phyloP scores from a whole-genome alignment of 2,888 invertebrate species.

The Galerucella pusilla region DNA sequence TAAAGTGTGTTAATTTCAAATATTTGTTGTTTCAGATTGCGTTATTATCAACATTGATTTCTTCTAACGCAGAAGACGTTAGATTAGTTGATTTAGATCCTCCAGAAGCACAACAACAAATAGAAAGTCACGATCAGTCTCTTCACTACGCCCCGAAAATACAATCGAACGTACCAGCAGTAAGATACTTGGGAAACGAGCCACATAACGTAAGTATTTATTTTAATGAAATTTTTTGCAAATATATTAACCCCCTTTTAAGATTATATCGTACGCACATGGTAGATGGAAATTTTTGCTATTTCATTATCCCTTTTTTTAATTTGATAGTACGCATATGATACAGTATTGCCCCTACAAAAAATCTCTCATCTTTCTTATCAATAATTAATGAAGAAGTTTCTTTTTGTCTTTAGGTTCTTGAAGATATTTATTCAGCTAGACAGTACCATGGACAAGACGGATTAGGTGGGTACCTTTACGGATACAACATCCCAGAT shows the following conservation, averaged over 20 bases:
- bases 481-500: slow-evolving; percentile 79
- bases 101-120: slow-evolving; percentile 66
- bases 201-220: slow-evolving; percentile 70
- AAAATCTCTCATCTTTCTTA: no score
- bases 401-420: not conserved
- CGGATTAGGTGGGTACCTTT: slow-evolving; percentile 73
- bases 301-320: no score
- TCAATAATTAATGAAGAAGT: not conserved
- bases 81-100: slow-evolving; percentile 68
- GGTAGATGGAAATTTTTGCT: no score
- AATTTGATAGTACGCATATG: no score
- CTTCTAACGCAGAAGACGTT: slow-evolving; percentile 63
- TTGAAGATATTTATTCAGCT: slow-evolving; percentile 77
- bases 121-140: slow-evolving; percentile 65
- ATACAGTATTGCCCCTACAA: no score
- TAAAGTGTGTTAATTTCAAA: not conserved
- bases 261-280: no score
- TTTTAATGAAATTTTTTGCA: not conserved
- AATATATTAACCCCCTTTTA: not conserved
- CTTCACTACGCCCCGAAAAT: slow-evolving; percentile 68
- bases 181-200: slow-evolving; percentile 64
- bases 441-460: slow-evolving; percentile 79
- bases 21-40: slow-evolving; percentile 28
- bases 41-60: slow-evolving; percentile 9
- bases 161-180: slow-evolving; percentile 66